phyloP scores from a whole-genome alignment of 2,113 vertebrate genomes.

The Mellivora capensis region DNA sequence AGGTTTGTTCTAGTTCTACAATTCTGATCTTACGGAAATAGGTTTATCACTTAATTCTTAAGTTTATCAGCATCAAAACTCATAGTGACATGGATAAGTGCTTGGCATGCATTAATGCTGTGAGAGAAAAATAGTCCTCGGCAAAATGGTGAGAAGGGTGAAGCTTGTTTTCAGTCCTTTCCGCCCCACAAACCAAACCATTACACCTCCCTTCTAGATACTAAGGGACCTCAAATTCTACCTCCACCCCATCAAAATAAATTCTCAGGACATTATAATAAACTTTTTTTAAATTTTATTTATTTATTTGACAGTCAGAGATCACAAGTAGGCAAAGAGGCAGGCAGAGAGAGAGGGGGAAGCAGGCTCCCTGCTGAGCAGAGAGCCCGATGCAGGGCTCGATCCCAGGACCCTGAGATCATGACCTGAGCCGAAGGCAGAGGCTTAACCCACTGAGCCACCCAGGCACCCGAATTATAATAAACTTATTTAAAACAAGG shows the following conservation, averaged over 20 bases:
- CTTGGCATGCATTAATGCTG: background rate
- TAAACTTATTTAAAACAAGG: background rate
- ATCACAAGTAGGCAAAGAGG: too few relatives aligned
- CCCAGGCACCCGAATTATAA: background rate
- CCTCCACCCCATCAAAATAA: background rate
- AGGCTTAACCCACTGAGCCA: too few relatives aligned
- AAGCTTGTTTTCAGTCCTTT: background rate
- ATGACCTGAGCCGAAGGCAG: too few relatives aligned
- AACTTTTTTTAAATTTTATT: background rate
- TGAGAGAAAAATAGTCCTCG: background rate
- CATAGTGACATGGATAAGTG: background rate
- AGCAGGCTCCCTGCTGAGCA: too few relatives aligned
- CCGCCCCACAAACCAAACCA: background rate
- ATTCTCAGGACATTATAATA: background rate
- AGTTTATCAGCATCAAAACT: background rate
- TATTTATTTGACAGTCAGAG: too few relatives aligned
- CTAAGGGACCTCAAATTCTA: background rate
- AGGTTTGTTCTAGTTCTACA: background rate
- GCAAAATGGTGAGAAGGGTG: background rate
- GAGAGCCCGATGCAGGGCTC: too few relatives aligned
- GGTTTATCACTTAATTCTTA: background rate
- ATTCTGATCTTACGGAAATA: background rate
- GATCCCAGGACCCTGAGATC: too few relatives aligned
- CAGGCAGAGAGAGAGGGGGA: too few relatives aligned
- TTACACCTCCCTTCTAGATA: background rate